phyloP scores from a whole-genome alignment of 2,113 vertebrate genomes.

The Pelecanoides urinatrix region DNA sequence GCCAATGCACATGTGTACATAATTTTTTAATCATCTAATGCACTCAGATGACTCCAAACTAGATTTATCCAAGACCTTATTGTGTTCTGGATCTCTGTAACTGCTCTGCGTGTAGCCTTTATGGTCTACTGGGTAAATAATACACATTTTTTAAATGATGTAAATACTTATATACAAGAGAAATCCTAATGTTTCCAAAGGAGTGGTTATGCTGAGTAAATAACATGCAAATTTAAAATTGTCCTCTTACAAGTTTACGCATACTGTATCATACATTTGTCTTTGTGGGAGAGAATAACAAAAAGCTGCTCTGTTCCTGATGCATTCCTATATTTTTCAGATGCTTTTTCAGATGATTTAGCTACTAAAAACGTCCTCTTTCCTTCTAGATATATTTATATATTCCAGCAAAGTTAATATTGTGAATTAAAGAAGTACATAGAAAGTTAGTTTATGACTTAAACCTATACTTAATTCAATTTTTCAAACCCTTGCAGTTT shows the following conservation, averaged over 20 bases:
- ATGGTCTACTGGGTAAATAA: constrained; percentile 41
- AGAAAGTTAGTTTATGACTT: neutral
- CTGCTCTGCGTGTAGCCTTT: constrained; percentile 44
- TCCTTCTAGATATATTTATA: neutral
- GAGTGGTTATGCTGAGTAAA: constrained; percentile 18
- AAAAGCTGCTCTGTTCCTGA: neutral
- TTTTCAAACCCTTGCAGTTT: neutral
- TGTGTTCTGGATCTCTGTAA: constrained; percentile 6
- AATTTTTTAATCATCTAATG: neutral
- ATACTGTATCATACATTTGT: neutral
- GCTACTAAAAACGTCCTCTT: neutral
- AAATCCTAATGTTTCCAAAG: neutral
- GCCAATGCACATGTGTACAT: neutral
- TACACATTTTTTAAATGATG: neutral
- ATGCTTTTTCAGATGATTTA: neutral
- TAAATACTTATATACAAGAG: neutral
- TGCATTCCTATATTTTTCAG: neutral
- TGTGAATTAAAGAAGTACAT: neutral
- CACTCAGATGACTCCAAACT: neutral
- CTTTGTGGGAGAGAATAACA: neutral
- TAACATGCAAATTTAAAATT: constrained; percentile 11
- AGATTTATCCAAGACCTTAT: constrained; percentile 10
- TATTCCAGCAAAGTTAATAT: neutral
- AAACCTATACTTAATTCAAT: neutral
- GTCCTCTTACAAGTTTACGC: neutral